These are phyloP conservation scores for Mesorhabditis sp. DNA, from an alignment of 2,888 invertebrate species.

Conservation along the genomic window DNA sequence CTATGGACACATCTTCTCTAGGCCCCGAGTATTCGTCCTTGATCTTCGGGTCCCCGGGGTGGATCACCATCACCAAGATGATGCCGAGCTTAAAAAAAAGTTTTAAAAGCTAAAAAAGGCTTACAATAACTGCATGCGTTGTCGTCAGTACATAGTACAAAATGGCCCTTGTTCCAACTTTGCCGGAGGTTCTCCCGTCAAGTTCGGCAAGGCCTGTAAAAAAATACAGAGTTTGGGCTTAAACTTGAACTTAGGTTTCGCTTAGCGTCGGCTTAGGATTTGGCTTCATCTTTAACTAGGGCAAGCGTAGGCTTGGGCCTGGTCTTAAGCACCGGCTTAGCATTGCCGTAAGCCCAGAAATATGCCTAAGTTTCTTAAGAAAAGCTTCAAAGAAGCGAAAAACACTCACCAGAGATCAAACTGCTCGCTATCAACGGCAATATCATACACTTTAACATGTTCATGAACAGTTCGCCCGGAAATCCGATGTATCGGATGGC, in stretches of 20 bases:
- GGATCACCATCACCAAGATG: constrained; percentile 67
- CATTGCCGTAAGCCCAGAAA: too few species aligned
- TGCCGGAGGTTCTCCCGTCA: constrained; percentile 68
- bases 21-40: constrained; percentile 29
- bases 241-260: too few species aligned
- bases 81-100: constrained; percentile 63
- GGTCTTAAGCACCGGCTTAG: too few species aligned
- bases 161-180: constrained; percentile 68
- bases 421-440: constrained; percentile 70
- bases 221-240: background rate
- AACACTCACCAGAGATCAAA: constrained; percentile 65
- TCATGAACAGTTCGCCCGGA: constrained; percentile 70
- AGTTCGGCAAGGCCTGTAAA: constrained; percentile 67
- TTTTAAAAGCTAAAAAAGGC: constrained; percentile 1
- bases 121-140: constrained; percentile 66
- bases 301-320: too few species aligned
- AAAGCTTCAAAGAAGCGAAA: background rate
- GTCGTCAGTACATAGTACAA: constrained; percentile 69
- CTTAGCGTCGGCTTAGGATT: too few species aligned
- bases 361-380: background rate
- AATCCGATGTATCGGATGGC: constrained; percentile 64
- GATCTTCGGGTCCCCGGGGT: constrained; percentile 66
- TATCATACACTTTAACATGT: constrained; percentile 70
- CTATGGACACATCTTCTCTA: constrained; percentile 13
- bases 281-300: too few species aligned